Evolutionary conservation across 2,888 invertebrate genomes (phyloP), one percentile per base, ranked within the genome.

Genomic region (Acronicta psi): DNA sequence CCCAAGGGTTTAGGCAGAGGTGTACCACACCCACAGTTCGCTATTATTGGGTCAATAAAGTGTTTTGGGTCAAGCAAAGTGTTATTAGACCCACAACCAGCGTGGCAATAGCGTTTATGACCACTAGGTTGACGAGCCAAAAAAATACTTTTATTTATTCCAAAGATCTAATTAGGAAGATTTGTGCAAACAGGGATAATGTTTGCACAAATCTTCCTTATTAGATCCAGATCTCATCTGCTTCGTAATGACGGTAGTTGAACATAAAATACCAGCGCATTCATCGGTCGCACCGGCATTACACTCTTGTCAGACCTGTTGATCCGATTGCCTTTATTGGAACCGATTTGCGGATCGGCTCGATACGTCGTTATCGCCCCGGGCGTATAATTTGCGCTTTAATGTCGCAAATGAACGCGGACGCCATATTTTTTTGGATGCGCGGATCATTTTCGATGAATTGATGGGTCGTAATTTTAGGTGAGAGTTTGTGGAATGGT

Each of bases 351-450:
- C 77, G 77, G 81, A 87, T 86, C 80, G 77, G 69, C 66, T 62
- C 82, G 83, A 82, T 83, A 84, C 81, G 80, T 82, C 80, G 85
- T 86, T 87, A 87, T 82, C 85, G 84, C 84, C 79, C 56, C 63
- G 62, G 77, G 82, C 83, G 72, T 69, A 80, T 83, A 84, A 88
- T 88, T 87, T 85, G 81, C 77, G 79, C 74, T 77, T 77, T 85
- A 85, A 87, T 83, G 77, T 82, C 75, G 70, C 77, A 77, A 84
- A 83, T 83, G 81, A 82, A 77, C 69, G 59, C 66, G 57, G 56
- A 62, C 42, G 62, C 51, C 62, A 49, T 54, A 47, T 66, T 70
- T 77, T 66, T 56, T 47, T 58, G n/a, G n/a, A 41, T 58, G 50
- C 8, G 13, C n/a, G 45, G 55, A 42, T 59, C 59, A 54, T 63